phyloP scores from a whole-genome alignment of 2,113 vertebrate species.

The Stigmatopora argus region DNA sequence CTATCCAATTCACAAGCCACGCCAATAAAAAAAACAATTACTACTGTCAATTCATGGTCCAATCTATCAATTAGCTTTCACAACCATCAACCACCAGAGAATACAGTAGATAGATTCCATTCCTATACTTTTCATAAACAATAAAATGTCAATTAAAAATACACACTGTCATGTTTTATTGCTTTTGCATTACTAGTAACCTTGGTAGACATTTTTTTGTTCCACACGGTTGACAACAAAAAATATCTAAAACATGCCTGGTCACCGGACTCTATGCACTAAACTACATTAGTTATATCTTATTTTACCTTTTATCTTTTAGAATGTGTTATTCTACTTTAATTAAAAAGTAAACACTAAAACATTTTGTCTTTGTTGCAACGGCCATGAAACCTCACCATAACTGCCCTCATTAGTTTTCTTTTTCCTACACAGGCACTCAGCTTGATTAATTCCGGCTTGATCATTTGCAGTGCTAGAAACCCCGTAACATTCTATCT shows the following conservation, averaged over 20 bases:
- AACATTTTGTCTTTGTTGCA: conserved; percentile 6
- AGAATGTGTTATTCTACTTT: conserved; percentile 2
- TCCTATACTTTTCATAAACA: not conserved
- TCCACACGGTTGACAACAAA: not conserved
- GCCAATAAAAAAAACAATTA: not conserved
- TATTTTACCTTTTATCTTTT: not conserved
- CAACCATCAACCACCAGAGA: not conserved
- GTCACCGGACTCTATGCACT: not conserved
- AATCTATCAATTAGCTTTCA: not conserved
- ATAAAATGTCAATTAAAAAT: too few relatives aligned
- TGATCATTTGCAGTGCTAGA: conserved; percentile 11
- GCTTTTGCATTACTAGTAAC: not conserved
- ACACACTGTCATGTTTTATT: not conserved
- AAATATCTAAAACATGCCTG: not conserved
- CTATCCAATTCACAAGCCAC: not conserved
- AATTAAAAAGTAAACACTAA: conserved; percentile 1
- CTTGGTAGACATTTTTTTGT: not conserved
- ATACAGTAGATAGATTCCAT: not conserved
- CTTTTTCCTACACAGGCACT: conserved; percentile 59
- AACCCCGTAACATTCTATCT: conserved; percentile 31
- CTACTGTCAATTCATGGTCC: not conserved
- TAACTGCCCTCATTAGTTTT: conserved; percentile 43
- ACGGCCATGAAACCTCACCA: conserved; percentile 42
- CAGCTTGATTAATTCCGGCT: conserved; percentile 55
- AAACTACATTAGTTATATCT: not conserved